Conservation (phyloP, 2,113 vertebrate genomes). For the Neolamprologus longior region DNA sequence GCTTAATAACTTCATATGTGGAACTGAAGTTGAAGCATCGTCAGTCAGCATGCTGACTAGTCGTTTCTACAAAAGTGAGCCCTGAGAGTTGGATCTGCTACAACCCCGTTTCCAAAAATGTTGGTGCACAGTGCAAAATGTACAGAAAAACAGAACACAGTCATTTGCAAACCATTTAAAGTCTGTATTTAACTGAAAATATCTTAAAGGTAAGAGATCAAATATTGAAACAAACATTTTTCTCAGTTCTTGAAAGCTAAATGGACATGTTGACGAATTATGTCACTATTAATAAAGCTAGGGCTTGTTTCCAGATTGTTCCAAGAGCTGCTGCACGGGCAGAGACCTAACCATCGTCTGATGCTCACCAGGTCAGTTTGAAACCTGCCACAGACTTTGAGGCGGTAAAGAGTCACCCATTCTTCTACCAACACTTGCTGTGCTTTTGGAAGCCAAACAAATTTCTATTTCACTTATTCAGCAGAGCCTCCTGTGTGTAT, state of each 20-base stretch:
- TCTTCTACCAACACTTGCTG: neutral
- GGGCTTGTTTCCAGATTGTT: neutral
- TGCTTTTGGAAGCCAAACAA: neutral
- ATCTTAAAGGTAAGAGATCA: neutral
- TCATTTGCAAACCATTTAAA: neutral
- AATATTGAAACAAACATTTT: fast-evolving
- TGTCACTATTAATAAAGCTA: neutral
- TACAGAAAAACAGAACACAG: neutral
- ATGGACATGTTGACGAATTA: neutral
- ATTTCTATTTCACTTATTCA: fast-evolving
- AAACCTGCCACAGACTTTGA: neutral
- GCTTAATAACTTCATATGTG: neutral
- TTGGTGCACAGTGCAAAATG: neutral
- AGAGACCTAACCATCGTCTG: neutral
- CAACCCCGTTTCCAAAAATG: neutral
- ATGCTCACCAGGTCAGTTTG: neutral
- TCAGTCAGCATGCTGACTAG: neutral
- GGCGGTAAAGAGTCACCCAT: neutral
- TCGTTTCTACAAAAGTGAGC: neutral
- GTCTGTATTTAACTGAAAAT: neutral
- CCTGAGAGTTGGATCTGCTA: neutral
- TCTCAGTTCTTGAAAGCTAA: fast-evolving
- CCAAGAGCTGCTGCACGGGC: neutral
- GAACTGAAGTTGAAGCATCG: neutral
- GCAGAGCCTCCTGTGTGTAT: neutral